A percentile compares a stretch with the other conserved stretches of the same genome.
These are phyloP conservation scores for Mareca strepera DNA, from an alignment of 2,797 vertebrate genomes.

Conservation along the genomic window DNA sequence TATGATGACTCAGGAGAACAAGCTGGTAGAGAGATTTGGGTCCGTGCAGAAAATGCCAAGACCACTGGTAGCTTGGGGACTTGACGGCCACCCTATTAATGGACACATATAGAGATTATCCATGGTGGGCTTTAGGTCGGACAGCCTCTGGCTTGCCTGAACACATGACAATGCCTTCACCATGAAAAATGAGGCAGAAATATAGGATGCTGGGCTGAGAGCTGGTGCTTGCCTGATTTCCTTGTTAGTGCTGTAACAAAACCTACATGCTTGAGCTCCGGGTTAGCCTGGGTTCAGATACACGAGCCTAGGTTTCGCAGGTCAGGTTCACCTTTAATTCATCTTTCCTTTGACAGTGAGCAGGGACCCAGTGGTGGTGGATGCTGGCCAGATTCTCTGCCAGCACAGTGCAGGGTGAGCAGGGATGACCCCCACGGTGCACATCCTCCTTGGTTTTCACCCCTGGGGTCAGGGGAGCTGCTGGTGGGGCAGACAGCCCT, in stretches of 20 bases:
- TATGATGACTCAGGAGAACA: background rate
- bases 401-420: background rate
- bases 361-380: background rate
- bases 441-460: background rate
- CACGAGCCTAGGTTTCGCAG: background rate
- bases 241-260: background rate
- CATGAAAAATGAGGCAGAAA: background rate
- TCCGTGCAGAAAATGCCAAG: background rate
- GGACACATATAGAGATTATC: background rate
- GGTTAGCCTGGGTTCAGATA: background rate
- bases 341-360: background rate
- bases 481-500: background rate
- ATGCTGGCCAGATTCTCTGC: background rate
- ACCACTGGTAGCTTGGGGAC: rapidly evolving
- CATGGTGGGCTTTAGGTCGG: background rate
- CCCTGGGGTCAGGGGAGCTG: background rate
- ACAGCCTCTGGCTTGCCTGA: background rate
- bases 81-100: background rate
- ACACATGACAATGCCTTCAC: background rate
- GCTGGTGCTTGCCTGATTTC: background rate
- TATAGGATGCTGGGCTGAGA: background rate
- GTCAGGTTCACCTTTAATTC: background rate
- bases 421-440: rapidly evolving
- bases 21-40: background rate
- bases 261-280: rapidly evolving